Evolutionary conservation across 2,113 vertebrate species (phyloP).

Genomic region (Thalassarche chlororhynchos): DNA sequence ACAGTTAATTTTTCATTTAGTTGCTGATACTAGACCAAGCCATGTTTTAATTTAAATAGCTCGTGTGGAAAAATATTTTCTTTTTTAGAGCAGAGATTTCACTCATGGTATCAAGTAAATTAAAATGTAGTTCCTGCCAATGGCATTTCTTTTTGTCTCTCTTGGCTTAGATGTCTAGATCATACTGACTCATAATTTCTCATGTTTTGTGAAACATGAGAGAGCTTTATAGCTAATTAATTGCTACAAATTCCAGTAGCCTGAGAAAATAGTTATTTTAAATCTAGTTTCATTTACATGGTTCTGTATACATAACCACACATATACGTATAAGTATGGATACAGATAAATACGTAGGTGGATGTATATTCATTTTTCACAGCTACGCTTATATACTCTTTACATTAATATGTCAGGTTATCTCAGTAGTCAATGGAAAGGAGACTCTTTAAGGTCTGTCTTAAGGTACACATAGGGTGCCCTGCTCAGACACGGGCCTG

Average conservation of each 20-base stretch:
- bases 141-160: background rate
- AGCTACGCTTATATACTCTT: background rate
- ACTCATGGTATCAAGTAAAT: background rate
- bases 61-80: background rate
- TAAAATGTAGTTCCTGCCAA: background rate
- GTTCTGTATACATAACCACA: background rate
- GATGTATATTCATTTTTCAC: background rate
- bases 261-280: background rate
- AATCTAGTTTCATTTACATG: background rate
- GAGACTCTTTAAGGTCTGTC: background rate
- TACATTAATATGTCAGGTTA: background rate
- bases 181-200: background rate
- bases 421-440: background rate
- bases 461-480: background rate
- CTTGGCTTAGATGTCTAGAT: background rate
- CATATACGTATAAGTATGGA: background rate
- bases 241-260: background rate
- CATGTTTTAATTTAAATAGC: background rate
- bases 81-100: background rate
- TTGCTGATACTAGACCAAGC: background rate
- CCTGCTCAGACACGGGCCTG: background rate
- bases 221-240: background rate
- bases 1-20: background rate
- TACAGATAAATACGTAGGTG: background rate
- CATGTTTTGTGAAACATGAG: background rate